Percentiles rank a stretch among this genome's conserved stretches.
Evolutionary conservation across 2,797 vertebrate genomes (phyloP).

Genomic region (Mus caroli): DNA sequence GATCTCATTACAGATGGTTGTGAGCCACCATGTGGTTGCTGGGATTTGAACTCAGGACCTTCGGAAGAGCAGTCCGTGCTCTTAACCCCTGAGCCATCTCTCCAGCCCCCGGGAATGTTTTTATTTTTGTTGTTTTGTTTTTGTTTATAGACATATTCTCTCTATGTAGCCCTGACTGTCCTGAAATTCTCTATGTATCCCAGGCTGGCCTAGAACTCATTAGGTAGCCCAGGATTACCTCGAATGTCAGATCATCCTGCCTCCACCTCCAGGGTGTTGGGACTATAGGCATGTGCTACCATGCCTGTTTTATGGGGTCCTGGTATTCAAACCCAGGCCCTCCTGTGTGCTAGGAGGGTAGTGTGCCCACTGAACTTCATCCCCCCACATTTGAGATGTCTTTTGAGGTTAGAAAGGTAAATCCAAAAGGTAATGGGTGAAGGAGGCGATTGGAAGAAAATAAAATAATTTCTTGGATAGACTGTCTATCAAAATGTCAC

Average conservation of each 20-base stretch:
- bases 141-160: not conserved
- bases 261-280: not conserved
- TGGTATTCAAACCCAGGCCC: not conserved
- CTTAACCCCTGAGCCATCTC: no score
- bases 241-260: not conserved
- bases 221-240: not conserved
- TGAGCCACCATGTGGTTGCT: no score
- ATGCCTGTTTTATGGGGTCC: not conserved
- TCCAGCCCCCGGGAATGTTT: not conserved
- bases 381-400: not conserved
- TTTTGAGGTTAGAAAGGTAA: not conserved
- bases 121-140: not conserved
- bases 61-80: no score
- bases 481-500: conserved; percentile 36
- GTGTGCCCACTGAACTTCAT: not conserved
- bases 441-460: conserved; percentile 29
- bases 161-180: not conserved
- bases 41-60: no score
- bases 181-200: not conserved
- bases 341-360: not conserved
- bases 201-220: not conserved
- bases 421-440: not conserved
- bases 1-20: no score
- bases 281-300: not conserved
- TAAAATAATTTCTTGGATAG: not conserved